These are phyloP conservation scores for Azemiops feae DNA, from an alignment of 2,113 vertebrate genomes.

Conservation along the genomic window DNA sequence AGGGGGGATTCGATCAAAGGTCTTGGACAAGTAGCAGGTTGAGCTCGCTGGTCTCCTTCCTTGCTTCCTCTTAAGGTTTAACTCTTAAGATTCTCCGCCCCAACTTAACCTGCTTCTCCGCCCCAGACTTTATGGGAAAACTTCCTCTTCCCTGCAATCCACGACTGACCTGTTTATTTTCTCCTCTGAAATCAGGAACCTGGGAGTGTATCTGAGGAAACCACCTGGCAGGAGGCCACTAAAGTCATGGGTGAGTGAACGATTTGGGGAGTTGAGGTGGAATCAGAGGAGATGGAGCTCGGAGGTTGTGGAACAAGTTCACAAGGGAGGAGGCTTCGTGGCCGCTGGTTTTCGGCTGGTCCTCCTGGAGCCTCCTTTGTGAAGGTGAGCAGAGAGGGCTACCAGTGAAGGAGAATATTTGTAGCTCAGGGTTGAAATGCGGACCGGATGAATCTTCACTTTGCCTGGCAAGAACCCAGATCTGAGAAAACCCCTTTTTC, in stretches of 20 bases:
- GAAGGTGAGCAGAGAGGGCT: too few relatives aligned
- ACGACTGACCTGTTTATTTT: not conserved
- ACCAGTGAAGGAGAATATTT: too few relatives aligned
- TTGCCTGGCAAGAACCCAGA: too few relatives aligned
- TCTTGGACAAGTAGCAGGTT: not conserved
- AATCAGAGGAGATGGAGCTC: not conserved
- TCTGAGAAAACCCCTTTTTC: too few relatives aligned
- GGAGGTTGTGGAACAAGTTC: not conserved
- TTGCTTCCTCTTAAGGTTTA: not conserved
- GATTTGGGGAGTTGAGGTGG: not conserved
- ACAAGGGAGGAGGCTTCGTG: not conserved
- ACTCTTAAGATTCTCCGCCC: not conserved
- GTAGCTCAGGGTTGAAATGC: too few relatives aligned
- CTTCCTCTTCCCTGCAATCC: not conserved
- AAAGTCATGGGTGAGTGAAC: too few relatives aligned
- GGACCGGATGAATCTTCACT: too few relatives aligned
- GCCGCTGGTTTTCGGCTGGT: not conserved
- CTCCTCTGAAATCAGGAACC: not conserved
- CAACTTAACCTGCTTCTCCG: not conserved
- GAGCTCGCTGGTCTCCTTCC: not conserved
- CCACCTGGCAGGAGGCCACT: not conserved
- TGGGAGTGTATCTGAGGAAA: not conserved
- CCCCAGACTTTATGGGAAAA: not conserved
- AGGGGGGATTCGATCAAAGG: not conserved
- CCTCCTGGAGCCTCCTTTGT: not conserved